These are phyloP conservation scores for Oxytorus armatus DNA, from an alignment of 2,888 invertebrate genomes.

Conservation along the genomic window DNA sequence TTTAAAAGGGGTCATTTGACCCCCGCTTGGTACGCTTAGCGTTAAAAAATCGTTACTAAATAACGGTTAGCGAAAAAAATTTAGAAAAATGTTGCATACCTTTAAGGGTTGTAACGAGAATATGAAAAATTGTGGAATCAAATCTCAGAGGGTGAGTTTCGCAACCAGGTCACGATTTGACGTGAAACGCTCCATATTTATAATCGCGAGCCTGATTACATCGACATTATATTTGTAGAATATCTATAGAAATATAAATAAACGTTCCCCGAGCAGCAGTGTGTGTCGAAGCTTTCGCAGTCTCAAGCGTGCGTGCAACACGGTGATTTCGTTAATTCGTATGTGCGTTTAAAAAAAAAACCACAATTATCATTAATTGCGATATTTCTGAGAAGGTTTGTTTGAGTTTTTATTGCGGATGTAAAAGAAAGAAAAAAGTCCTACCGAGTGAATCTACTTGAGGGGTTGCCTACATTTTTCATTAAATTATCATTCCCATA, in stretches of 20 bases:
- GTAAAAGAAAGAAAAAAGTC: slow-evolving; percentile 46
- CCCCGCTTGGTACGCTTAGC: no score
- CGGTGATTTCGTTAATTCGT: slow-evolving; percentile 56
- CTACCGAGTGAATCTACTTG: slow-evolving; percentile 77
- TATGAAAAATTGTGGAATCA: no score
- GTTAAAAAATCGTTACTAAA: no score
- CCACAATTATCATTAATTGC: slow-evolving; percentile 21
- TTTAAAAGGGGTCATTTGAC: no score
- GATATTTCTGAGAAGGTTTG: slow-evolving; percentile 29
- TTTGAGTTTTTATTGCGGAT: neutral
- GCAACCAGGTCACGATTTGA: no score
- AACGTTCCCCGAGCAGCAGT: slow-evolving; percentile 53
- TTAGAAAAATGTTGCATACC: no score
- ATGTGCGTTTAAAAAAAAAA: slow-evolving; percentile 23
- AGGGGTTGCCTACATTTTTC: slow-evolving; percentile 70
- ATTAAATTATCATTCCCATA: slow-evolving; percentile 29
- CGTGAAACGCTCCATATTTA: no score
- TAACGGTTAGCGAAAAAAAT: no score
- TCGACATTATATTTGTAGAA: slow-evolving; percentile 16
- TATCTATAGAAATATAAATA: slow-evolving; percentile 10
- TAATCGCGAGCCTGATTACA: slow-evolving; percentile 43
- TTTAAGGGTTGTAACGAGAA: no score
- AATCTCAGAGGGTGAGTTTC: no score
- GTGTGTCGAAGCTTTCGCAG: slow-evolving; percentile 59
- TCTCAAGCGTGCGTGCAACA: slow-evolving; percentile 60